phyloP scores from a whole-genome alignment of 2,797 vertebrate species.

The Spinus olivaceus region DNA sequence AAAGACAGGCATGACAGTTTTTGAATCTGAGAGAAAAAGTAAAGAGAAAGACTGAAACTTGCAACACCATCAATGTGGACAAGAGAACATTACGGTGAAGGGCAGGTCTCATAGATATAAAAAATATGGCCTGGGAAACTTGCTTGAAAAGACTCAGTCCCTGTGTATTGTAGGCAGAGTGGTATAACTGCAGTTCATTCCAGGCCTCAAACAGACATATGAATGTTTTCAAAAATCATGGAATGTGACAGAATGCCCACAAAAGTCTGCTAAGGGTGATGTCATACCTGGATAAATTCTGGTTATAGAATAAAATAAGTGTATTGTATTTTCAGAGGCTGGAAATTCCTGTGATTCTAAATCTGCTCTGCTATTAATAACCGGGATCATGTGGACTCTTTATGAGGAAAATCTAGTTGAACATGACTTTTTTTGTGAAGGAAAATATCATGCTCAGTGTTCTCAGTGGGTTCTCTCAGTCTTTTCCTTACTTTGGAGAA shows the following conservation, averaged over 20 bases:
- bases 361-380: neutral
- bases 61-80: neutral
- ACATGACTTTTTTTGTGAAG: neutral
- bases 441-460: neutral
- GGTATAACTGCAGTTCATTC: neutral
- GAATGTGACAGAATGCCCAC: neutral
- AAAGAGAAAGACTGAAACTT: neutral
- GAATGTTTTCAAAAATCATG: neutral
- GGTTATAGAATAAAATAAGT: neutral
- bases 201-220: neutral
- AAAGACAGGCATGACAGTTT: neutral
- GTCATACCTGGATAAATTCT: neutral
- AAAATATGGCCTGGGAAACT: neutral
- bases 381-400: neutral
- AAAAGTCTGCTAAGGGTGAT: neutral
- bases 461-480: neutral
- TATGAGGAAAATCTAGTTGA: neutral
- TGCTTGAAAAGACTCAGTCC: neutral
- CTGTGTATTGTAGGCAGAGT: neutral
- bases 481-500: neutral
- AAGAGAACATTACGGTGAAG: neutral
- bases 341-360: neutral
- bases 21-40: neutral
- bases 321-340: neutral
- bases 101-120: neutral